Percentiles rank a stretch among this genome's conserved stretches.
phyloP scores from a whole-genome alignment of 37 sponge, comb jelly and placozoan species.

The Crambe crambe region DNA sequence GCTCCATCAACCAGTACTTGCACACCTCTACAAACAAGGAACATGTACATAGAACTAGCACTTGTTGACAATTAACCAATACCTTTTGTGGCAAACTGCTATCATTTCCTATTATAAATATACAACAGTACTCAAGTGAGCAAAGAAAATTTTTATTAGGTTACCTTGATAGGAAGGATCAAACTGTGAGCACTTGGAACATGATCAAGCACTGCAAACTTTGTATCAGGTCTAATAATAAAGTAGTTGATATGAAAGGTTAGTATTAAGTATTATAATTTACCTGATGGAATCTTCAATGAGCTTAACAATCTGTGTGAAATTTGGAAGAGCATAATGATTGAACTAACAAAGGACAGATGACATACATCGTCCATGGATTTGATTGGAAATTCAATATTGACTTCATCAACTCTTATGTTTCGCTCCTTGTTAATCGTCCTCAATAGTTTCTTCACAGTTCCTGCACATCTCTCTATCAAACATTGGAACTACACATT shows the following conservation, averaged over 20 bases:
- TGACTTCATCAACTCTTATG: not conserved
- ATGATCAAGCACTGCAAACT: conserved; percentile 72
- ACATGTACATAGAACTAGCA: not conserved
- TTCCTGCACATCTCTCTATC: not conserved
- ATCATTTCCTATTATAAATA: conserved; percentile 41
- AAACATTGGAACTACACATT: not conserved
- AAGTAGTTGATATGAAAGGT: not conserved
- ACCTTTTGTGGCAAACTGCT: conserved; percentile 62
- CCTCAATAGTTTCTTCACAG: not conserved
- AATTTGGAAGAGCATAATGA: not conserved
- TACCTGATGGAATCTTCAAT: conserved; percentile 4
- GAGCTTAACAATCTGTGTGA: not conserved
- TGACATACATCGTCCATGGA: not conserved
- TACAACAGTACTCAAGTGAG: not conserved
- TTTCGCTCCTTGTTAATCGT: not conserved
- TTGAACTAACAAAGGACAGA: not conserved
- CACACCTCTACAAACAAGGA: conserved; percentile 51
- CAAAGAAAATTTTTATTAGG: not conserved
- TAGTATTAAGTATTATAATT: not conserved
- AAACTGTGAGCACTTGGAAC: conserved; percentile 74
- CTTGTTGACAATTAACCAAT: not conserved
- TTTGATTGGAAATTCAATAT: not conserved
- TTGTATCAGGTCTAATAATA: conserved; percentile 55
- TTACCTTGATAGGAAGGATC: conserved; percentile 74
- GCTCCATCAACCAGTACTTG: conserved; percentile 91